These are phyloP conservation scores for Serranus cabrilla DNA, from an alignment of 2,797 vertebrate species.

Conservation along the genomic window DNA sequence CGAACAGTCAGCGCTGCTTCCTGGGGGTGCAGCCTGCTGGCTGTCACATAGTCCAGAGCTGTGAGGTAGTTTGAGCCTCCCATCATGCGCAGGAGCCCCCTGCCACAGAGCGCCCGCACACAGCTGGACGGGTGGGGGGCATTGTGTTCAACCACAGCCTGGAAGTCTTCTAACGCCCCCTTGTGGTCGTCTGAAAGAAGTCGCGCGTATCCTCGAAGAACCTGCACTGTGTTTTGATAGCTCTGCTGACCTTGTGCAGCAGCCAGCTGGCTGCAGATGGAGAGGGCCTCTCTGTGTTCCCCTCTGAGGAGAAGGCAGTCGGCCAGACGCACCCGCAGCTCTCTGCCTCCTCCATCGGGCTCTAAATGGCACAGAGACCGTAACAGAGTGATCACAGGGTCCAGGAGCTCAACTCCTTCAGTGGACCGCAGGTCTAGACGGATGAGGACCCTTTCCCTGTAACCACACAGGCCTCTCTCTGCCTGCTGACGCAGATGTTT, in stretches of 20 bases:
- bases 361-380: slow-evolving; percentile 89
- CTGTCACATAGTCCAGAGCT: slow-evolving; percentile 94
- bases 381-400: slow-evolving; percentile 85
- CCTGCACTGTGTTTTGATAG: slow-evolving; percentile 91
- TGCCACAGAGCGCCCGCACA: slow-evolving; percentile 93
- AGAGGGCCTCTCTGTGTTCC: slow-evolving; percentile 83
- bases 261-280: slow-evolving; percentile 90
- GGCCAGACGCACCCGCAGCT: slow-evolving; percentile 89
- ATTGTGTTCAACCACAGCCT: slow-evolving; percentile 89
- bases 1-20: slow-evolving; percentile 90
- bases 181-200: slow-evolving; percentile 85
- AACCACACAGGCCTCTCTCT: slow-evolving; percentile 86
- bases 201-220: slow-evolving; percentile 91
- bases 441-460: slow-evolving; percentile 86
- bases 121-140: slow-evolving; percentile 92
- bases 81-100: slow-evolving; percentile 91
- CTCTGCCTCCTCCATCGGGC: slow-evolving; percentile 78
- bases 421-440: slow-evolving; percentile 88
- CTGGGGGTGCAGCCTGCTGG: slow-evolving; percentile 89
- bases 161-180: slow-evolving; percentile 92
- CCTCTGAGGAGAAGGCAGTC: slow-evolving; percentile 92
- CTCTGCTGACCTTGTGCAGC: slow-evolving; percentile 79
- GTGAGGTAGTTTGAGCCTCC: slow-evolving; percentile 88
- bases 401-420: slow-evolving; percentile 87
- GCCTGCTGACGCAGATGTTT: slow-evolving; percentile 84